Base-by-base conservation (phyloP, 2,888 invertebrate species). In the Diachrysia chrysitis region DNA sequence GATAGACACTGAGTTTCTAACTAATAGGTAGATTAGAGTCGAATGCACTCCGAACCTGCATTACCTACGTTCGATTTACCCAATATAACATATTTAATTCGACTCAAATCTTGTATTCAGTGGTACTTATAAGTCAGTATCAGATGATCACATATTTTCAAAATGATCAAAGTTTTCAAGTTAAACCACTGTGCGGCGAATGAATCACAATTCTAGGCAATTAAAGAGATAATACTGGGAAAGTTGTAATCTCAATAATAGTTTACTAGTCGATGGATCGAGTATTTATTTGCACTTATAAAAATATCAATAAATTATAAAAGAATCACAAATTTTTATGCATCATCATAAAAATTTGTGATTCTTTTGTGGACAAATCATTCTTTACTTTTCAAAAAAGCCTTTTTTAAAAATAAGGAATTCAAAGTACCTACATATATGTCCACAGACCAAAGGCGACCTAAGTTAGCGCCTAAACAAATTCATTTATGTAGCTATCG, bases 161-260 rank as follows among this genome's bases (percentile, higher is more conserved):
- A 80, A 87, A 84, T 78, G 76, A 75, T 74, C 76, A 67, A 84
- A 85, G 83, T 85, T 86, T 60, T 61, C 32, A 82, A 87, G 80
- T 82, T 82, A 74, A 51, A 74, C 66, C 73, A 83, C 74, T 82
- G 77, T 74, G 68, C 63, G 76, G 71, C 57, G 69, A 69, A 76
- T 63, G 63, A 69, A 64, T 76, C 60, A 72, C 48, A 77, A 66
- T 73, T 79, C 70, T 29, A 69, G 68, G 82, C 86, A 82, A 86
- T 86, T 85, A 84, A 81, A 82, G 78, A 84, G 85, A 85, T 86
- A 86, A 83, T 81, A 78, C 78, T 67, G 60, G 65, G 70, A 78
- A 83, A 85, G 78, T 82, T 81, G 67, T 80, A 76, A 83, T 84
- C 82, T 82, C 60, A 46, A 21, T 56, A 58, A 64, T 67, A 66